Conservation (phyloP, 2,888 invertebrate genomes). For the Scelioninae gen. 1 region DNA sequence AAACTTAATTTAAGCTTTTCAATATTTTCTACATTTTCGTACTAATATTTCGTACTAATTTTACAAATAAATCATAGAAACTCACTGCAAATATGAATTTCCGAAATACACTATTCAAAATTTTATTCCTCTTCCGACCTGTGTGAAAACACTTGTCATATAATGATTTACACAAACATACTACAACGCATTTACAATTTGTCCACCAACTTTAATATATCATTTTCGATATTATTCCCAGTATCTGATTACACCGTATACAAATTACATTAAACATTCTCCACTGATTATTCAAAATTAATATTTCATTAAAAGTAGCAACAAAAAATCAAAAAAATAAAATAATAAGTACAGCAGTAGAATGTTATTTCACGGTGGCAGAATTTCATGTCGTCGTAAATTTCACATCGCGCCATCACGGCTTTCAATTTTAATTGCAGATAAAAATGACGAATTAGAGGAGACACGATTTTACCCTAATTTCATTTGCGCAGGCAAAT, state of each 20-base stretch:
- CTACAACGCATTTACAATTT: not conserved
- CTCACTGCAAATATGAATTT: not conserved
- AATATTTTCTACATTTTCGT: too few relatives aligned
- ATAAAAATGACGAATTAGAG: constrained; percentile 4
- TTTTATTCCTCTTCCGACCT: not conserved
- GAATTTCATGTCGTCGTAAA: not conserved
- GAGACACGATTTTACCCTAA: constrained; percentile 4
- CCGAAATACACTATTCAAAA: not conserved
- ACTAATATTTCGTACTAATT: too few relatives aligned
- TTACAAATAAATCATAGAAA: too few relatives aligned
- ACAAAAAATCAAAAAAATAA: too few relatives aligned
- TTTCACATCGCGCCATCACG: not conserved
- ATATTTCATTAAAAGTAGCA: too few relatives aligned
- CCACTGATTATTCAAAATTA: too few relatives aligned
- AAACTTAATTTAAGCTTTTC: too few relatives aligned
- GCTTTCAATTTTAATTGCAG: constrained; percentile 4
- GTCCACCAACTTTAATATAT: not conserved
- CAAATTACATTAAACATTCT: too few relatives aligned
- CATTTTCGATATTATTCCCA: not conserved
- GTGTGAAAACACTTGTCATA: not conserved
- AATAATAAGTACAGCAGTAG: too few relatives aligned
- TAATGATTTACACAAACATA: not conserved
- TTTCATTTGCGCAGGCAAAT: constrained; percentile 20
- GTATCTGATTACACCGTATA: too few relatives aligned
- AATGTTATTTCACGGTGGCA: not conserved